A percentile compares a stretch with the other conserved stretches of the same genome.
Conservation (phyloP, 2,113 vertebrate genomes). For the Hippoglossus stenolepis region DNA sequence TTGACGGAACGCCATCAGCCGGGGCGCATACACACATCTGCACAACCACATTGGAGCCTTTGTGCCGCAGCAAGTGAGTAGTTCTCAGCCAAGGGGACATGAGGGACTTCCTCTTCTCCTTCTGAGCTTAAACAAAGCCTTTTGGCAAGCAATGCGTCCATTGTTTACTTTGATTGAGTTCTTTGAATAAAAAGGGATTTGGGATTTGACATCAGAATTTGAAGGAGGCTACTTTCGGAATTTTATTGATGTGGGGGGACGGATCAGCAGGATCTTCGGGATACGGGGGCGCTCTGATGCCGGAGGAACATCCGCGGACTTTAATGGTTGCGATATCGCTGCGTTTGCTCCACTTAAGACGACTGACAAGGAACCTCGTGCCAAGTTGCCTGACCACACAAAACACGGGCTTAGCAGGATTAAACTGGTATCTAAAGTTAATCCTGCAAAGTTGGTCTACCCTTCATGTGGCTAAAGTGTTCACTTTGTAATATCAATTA, state of each 20-base stretch:
- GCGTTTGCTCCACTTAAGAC: conserved; percentile 13
- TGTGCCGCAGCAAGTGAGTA: conserved; percentile 47
- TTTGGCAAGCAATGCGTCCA: conserved; percentile 59
- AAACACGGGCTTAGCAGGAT: background rate
- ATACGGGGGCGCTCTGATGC: conserved; percentile 14
- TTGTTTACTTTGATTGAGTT: conserved; percentile 77
- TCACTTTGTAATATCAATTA: conserved; percentile 11
- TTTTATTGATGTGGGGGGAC: conserved; percentile 35
- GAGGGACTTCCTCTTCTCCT: conserved; percentile 56
- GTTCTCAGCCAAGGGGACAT: conserved; percentile 60
- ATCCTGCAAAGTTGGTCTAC: background rate
- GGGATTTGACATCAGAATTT: conserved; percentile 64
- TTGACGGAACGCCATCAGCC: conserved; percentile 68
- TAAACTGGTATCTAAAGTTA: conserved; percentile 19
- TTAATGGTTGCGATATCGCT: conserved; percentile 1
- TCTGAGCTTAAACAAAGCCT: conserved; percentile 69
- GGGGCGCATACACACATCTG: conserved; percentile 50
- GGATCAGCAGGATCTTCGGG: conserved; percentile 39
- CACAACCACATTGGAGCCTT: conserved; percentile 55
- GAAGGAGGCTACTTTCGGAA: conserved; percentile 41
- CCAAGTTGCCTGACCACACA: background rate
- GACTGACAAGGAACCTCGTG: conserved; percentile 1
- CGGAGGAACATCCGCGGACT: conserved; percentile 7
- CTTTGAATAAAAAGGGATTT: conserved; percentile 63
- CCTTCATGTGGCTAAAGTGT: background rate